Percentiles rank a stretch among this genome's conserved stretches.
phyloP scores from a whole-genome alignment of 1,140 invertebrate species.

The Artemia franciscana region DNA sequence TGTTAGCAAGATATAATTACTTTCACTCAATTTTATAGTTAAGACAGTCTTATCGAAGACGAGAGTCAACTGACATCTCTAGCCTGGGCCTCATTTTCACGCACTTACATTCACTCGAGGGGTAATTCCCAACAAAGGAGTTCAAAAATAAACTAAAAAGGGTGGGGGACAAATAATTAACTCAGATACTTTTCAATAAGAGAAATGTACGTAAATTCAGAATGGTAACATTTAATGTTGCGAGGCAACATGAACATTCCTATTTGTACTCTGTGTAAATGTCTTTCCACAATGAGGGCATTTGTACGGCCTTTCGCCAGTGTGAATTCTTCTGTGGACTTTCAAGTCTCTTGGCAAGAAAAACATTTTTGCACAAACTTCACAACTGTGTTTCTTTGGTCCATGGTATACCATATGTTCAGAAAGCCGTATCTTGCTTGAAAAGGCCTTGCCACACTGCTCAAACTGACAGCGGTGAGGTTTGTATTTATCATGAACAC shows the following conservation, averaged over 20 bases:
- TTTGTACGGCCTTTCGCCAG: slow-evolving; percentile 13
- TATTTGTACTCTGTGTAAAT: slow-evolving; percentile 12
- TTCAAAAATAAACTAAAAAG: too few species aligned
- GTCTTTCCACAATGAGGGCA: slow-evolving; percentile 15
- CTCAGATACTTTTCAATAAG: too few species aligned
- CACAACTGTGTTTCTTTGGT: slow-evolving; percentile 14
- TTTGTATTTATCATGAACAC: not conserved
- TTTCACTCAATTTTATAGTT: too few species aligned
- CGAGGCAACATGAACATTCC: not conserved
- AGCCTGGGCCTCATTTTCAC: too few species aligned
- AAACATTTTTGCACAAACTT: slow-evolving; percentile 13
- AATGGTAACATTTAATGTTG: too few species aligned
- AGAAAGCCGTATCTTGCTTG: not conserved
- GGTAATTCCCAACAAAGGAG: too few species aligned
- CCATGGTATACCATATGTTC: slow-evolving; percentile 4
- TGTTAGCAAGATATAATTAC: too few species aligned
- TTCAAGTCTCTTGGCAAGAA: slow-evolving; percentile 11
- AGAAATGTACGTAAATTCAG: too few species aligned
- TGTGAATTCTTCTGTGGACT: slow-evolving; percentile 11
- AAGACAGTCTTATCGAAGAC: too few species aligned
- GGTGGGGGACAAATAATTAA: too few species aligned
- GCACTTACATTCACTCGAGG: too few species aligned
- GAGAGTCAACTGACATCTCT: too few species aligned
- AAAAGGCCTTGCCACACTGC: not conserved
- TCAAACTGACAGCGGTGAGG: not conserved